Base-by-base conservation (phyloP, 2,797 vertebrate species). In the Lophotriccus pileatus region DNA sequence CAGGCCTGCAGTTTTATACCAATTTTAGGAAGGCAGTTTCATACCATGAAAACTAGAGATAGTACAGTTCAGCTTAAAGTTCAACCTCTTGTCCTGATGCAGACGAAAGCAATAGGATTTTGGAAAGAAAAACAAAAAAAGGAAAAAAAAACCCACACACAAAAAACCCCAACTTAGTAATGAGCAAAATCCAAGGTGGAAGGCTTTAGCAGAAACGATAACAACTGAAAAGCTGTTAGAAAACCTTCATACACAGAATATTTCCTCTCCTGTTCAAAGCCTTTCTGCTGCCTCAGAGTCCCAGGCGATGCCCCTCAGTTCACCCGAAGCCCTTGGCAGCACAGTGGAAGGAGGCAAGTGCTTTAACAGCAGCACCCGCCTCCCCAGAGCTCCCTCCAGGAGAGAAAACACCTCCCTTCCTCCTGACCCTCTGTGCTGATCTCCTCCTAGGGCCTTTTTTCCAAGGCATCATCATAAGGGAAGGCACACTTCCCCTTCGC, bases 181-280 rank as follows among this genome's bases (percentile, higher is more conserved):
- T 62, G 88, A 94, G 62, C 39, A 50, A 80, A 93, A 84, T 21
- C 44, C 70, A 67, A 37, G 41, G 78, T 85, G 78, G 68, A 77
- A 82, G 64, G 56, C n/a, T 89, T 93, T 37, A 67, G 44, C 21
- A 77, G 56, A 37, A 77, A 12, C 8, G 21, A 6, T 70, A 89
- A 83, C 28, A 66, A 56, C 21, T 14, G 50, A 44, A 52, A 85
- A 43, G 25, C 63, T 47, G 24, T 27, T 52, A 64, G 56, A 46
- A 92, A 89, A 56, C 23, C 60, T 67, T 74, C 64, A 25, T 4
- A 49, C 25, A 8, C 19, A 46, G 58, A 63, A 28, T 16, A 37
- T 17, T 67, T 14, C 23, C 43, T 67, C 18, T n/a, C 6, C 59
- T 67, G 70, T 44, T 83, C 91, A 94, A 92, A 95, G 91, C 36